Evolutionary conservation across 1,140 invertebrate genomes (phyloP).

Genomic region (Nylanderia fulva): DNA sequence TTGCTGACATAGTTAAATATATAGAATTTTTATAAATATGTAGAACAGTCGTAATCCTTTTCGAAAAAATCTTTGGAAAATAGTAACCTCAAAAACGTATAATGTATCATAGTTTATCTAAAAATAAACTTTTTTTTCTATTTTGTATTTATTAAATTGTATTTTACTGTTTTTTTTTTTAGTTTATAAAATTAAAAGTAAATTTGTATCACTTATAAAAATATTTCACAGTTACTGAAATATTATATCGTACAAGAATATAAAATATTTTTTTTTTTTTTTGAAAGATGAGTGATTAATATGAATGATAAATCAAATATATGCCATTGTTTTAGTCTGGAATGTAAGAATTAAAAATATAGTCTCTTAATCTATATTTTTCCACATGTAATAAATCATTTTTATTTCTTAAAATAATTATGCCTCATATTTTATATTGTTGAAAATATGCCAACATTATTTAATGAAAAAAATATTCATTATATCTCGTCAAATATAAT

Average conservation of each 20-base stretch:
- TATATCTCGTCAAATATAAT: conserved; percentile 45
- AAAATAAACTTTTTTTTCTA: neutral
- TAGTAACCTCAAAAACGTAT: neutral
- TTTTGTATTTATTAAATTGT: neutral
- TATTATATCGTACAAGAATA: neutral
- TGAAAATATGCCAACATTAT: neutral
- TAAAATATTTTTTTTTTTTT: neutral
- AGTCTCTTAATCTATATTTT: neutral
- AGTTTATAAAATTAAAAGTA: neutral
- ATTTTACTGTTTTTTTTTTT: neutral
- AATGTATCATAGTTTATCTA: neutral
- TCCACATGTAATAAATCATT: neutral
- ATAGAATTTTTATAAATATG: neutral
- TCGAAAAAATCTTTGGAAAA: neutral
- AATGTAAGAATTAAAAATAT: neutral
- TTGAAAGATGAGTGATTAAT: too few species aligned
- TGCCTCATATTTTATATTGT: neutral
- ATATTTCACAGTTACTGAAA: neutral
- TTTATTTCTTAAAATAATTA: neutral
- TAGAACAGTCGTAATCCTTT: neutral
- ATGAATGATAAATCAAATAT: too few species aligned
- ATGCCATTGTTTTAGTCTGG: too few species aligned
- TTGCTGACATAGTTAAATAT: conserved; percentile 2
- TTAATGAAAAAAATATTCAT: neutral
- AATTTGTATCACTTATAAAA: neutral